These are phyloP conservation scores for Isichthys henryi DNA, from an alignment of 2,113 vertebrate genomes.

Conservation along the genomic window DNA sequence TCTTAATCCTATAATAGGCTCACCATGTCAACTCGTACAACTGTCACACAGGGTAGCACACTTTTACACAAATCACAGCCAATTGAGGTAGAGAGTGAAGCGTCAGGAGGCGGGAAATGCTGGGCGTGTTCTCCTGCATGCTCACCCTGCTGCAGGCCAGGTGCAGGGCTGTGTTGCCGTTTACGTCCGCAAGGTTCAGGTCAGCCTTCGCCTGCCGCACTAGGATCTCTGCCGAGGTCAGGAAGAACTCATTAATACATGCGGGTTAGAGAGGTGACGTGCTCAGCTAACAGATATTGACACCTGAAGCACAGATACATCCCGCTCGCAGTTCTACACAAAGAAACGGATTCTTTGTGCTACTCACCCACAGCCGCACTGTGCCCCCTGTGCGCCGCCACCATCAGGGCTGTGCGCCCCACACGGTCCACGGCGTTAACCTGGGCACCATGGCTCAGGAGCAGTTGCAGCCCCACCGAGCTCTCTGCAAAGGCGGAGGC, in stretches of 20 bases:
- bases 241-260: constrained; percentile 7
- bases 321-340: neutral
- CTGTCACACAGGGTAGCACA: too few relatives aligned
- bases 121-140: too few relatives aligned
- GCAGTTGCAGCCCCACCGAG: constrained; percentile 76
- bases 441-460: constrained; percentile 75
- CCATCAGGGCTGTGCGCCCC: constrained; percentile 84
- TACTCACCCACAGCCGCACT: constrained; percentile 71
- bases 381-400: constrained; percentile 81
- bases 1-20: too few relatives aligned
- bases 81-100: too few relatives aligned
- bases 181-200: constrained; percentile 80
- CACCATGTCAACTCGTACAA: too few relatives aligned
- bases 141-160: constrained; percentile 91
- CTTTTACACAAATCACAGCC: too few relatives aligned
- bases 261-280: neutral
- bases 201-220: constrained; percentile 83
- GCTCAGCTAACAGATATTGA: neutral
- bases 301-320: neutral
- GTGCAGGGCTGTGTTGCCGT: constrained; percentile 94
- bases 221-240: constrained; percentile 70
- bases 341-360: neutral
- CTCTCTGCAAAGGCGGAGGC: constrained; percentile 88
- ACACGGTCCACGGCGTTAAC: constrained; percentile 73
- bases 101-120: too few relatives aligned